phyloP scores from a whole-genome alignment of 2,113 vertebrate genomes.

The Pseudorasbora parva region DNA sequence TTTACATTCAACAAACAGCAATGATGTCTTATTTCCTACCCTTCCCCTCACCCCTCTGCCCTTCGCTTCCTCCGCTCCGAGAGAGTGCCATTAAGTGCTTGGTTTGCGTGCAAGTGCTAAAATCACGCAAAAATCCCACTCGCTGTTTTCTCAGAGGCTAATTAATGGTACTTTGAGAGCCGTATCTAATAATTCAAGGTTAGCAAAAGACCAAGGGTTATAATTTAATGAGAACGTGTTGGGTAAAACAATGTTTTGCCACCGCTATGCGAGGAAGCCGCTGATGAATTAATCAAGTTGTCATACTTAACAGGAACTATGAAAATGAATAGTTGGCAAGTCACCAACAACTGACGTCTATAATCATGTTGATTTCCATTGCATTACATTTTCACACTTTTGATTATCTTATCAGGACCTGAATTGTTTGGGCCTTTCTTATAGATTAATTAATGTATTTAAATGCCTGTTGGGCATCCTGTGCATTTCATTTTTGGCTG shows the following conservation, averaged over 20 bases:
- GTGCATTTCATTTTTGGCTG: background rate
- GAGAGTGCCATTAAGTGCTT: background rate
- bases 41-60: background rate
- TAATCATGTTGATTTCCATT: conserved; percentile 8
- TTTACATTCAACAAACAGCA: background rate
- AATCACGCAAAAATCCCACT: conserved; percentile 35
- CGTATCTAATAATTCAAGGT: conserved; percentile 48
- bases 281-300: conserved; percentile 49
- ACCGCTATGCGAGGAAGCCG: background rate
- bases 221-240: conserved; percentile 35
- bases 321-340: background rate
- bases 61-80: background rate
- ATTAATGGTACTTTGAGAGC: conserved; percentile 48
- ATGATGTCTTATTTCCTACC: conserved; percentile 26
- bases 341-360: conserved; percentile 1
- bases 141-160: conserved; percentile 35
- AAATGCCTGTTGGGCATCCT: background rate
- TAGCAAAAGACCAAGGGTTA: conserved; percentile 35
- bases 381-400: background rate
- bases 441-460: background rate
- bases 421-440: background rate
- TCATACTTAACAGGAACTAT: conserved; percentile 21
- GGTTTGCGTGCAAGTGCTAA: conserved; percentile 42
- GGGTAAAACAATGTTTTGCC: conserved; percentile 44
- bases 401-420: background rate